These are phyloP conservation scores for Philypnodon macrostomus DNA, from an alignment of 2,797 vertebrate genomes.

Conservation along the genomic window DNA sequence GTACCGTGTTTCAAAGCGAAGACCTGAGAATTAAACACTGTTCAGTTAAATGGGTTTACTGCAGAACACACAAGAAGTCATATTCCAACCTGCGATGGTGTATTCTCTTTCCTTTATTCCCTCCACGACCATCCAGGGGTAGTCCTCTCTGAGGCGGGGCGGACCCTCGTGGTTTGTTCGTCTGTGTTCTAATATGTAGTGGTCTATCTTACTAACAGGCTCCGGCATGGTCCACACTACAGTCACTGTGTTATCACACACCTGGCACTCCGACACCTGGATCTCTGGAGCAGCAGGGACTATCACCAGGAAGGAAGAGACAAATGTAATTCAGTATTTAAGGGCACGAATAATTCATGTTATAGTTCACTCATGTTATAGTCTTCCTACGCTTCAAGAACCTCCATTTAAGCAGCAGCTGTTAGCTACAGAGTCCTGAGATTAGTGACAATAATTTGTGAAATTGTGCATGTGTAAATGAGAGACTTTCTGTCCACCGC, in stretches of 20 bases:
- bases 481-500: constrained; percentile 1
- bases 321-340: too few species aligned
- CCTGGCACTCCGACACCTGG: constrained; percentile 84
- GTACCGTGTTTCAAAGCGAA: constrained; percentile 92
- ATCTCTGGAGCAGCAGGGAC: constrained; percentile 91
- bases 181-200: constrained; percentile 90
- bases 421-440: too few species aligned
- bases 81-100: constrained; percentile 79
- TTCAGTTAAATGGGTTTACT: not conserved
- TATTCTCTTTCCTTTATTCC: constrained; percentile 85
- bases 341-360: too few species aligned
- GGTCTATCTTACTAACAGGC: constrained; percentile 89
- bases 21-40: constrained; percentile 67
- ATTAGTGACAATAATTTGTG: too few species aligned
- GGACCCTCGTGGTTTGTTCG: constrained; percentile 91
- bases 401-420: too few species aligned
- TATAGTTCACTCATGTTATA: too few species aligned
- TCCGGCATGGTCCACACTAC: constrained; percentile 86
- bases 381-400: too few species aligned
- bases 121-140: constrained; percentile 96
- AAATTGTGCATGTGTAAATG: too few species aligned
- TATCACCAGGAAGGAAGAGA: constrained; percentile 48
- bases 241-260: constrained; percentile 88
- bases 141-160: constrained; percentile 88
- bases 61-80: not conserved